Evolutionary conservation across 2,888 invertebrate genomes (phyloP), one percentile per base, ranked within the genome.

Genomic region (Polyommatus icarus): DNA sequence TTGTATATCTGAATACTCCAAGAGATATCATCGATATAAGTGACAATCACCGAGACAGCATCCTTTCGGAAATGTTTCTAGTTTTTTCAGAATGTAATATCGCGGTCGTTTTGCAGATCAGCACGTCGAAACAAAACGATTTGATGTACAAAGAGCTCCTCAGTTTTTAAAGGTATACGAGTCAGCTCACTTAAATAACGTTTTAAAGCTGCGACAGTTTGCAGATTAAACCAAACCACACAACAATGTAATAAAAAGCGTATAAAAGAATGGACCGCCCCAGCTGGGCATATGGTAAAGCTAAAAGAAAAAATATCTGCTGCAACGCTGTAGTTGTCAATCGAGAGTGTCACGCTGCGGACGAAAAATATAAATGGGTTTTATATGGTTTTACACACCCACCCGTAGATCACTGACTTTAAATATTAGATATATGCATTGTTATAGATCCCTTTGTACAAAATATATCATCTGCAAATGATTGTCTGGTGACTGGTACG

Each of bases 301-400:
- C 50, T 15, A 75, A 75, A 73, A 73, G 73, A 73, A 73, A 73
- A 73, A 75, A 75, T 50, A 72, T 72, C 40, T 75, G 15, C 29
- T 54, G 75, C 20, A 75, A 24, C 75, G 75, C 54, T 75, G 73
- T 73, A 54, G 75, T 54, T 75, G 75, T 75, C 75, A 75, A 75
- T 75, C 32, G 75, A 50, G 50, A 15, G 40, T 75, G 50, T 24
- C 50, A 50, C 54, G 50, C 54, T 54, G 50, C 10, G 29, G 46
- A 50, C 75, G 15, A 54, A 75, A 75, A 50, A 29, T 75, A 46
- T 50, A 75, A 54, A 54, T 24, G 40, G 20, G n/a, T 36, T n/a
- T 40, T 36, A 3, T 72, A n/a, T 40, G 40, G 61, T 61, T 67
- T 67, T 67, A 61, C 10, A 24, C 8, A 61, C 67, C 12, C 4